Evolutionary conservation across 2,113 vertebrate species (phyloP), one percentile per base, ranked within the genome.

Genomic region (Oncorhynchus nerka): DNA sequence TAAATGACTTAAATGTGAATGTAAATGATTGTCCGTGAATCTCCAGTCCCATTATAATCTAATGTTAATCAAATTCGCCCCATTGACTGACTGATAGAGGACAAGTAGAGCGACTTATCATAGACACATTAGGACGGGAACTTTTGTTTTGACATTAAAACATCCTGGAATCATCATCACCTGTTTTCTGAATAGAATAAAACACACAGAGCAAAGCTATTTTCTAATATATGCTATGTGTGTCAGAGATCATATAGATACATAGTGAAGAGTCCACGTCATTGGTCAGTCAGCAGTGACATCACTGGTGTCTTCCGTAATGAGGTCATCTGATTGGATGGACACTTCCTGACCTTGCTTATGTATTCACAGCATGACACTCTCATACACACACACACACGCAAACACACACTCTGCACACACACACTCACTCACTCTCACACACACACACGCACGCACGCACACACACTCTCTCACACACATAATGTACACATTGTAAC

Each of bases 1-100:
- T n/a, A n/a, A n/a, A n/a, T n/a, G n/a, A n/a, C n/a, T n/a, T n/a
- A n/a, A n/a, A n/a, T n/a, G n/a, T n/a, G n/a, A n/a, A n/a, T n/a
- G n/a, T n/a, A n/a, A n/a, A n/a, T n/a, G n/a, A 92, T 77, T 85
- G 84, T 88, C 79, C 80, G 34, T 85, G 74, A 87, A 90, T 87
- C 57, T 79, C 86, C 84, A 55, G 82, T 85, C 85, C 71, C 77
- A 76, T 90, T 90, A 89, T 82, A 91, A 82, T 86, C 82, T 85
- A 90, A 90, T 90, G 88, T 87, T 93, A 93, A 93, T 92, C 74
- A 80, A 90, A 91, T 90, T 84, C 80, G 88, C 90, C 78, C 9
- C 90, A 83, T 72, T 78, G 88, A 92, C 83, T 74, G 77, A 70
- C 77, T 51, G 77, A 83, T 82, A 9, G 83, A 81, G 77, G 83